phyloP scores from a whole-genome alignment of 2,113 vertebrate species.

The Mohoua ochrocephala region DNA sequence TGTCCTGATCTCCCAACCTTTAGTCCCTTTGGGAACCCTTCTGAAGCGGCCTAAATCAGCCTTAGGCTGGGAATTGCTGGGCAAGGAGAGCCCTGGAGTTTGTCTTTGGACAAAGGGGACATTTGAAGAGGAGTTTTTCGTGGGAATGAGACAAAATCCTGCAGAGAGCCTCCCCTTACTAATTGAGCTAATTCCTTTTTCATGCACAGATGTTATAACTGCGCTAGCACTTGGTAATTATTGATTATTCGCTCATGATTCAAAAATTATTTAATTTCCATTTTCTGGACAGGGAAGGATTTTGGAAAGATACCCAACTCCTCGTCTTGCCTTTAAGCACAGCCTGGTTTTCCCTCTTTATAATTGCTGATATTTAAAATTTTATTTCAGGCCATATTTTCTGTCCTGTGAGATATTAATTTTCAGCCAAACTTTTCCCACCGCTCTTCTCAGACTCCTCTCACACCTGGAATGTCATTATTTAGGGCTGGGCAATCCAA shows the following conservation, averaged over 20 bases:
- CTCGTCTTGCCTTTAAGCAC: neutral
- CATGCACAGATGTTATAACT: neutral
- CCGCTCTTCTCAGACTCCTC: neutral
- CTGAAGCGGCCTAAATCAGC: neutral
- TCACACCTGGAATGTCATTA: neutral
- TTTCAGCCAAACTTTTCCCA: neutral
- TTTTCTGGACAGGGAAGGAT: neutral
- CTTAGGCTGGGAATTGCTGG: neutral
- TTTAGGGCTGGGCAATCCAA: neutral
- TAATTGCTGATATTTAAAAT: neutral
- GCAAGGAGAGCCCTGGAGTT: neutral
- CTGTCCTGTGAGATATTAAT: neutral
- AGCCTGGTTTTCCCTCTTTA: neutral
- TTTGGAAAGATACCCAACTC: neutral
- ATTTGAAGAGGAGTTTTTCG: neutral
- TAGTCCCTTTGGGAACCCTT: rapidly evolving
- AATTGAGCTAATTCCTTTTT: neutral
- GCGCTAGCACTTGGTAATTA: neutral
- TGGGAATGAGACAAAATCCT: neutral
- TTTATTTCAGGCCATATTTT: rapidly evolving
- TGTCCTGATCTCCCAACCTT: neutral
- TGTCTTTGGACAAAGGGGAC: neutral
- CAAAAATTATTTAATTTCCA: neutral
- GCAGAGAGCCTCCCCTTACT: neutral
- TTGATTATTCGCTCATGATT: neutral